Evolutionary conservation across 2,888 invertebrate genomes (phyloP), one percentile per base, ranked within the genome.

Genomic region (Watsonalla cultraria): DNA sequence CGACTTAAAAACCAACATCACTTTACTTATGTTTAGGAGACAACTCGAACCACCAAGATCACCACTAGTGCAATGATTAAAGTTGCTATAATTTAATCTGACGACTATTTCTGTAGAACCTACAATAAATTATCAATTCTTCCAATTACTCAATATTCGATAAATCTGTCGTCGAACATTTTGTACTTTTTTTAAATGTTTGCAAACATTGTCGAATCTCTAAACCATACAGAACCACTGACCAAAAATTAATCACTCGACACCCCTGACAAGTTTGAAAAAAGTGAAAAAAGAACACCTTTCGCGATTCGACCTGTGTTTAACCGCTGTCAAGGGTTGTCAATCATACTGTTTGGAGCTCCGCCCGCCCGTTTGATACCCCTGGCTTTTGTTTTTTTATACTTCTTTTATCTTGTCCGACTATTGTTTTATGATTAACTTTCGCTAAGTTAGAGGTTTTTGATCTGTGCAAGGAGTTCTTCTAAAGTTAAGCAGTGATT

Each of bases 231-330:
- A 52, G 82, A 82, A 84, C 82, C 65, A 54, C 13, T 14, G 37
- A 37, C 33, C 6, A 42, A 46, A 37, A 58, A 63, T 62, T 66
- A 62, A 59, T 54, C 58, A 55, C 56, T 60, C 60, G 60, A 54
- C 72, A 64, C 55, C 61, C 65, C 61, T 66, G 62, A 60, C 57
- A 57, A 62, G 60, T 62, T 51, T 45, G 56, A 66, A 68, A 72
- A 69, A 67, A 58, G 64, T 70, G 56, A 70, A 74, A 70, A 75
- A 80, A 74, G 71, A 63, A 68, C 68, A 68, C 66, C 81, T 80
- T 88, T 89, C 84, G 89, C 90, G 89, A 88, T 79, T 78, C 81
- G 84, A 84, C 88, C 89, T 85, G 86, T 81, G 84, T 86, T 85
- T 82, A 84, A 81, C 84, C 84, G 84, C 87, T 86, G 88, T 88